Evolutionary conservation across 2,113 vertebrate genomes (phyloP).

Genomic region (Irena cyanogastra): DNA sequence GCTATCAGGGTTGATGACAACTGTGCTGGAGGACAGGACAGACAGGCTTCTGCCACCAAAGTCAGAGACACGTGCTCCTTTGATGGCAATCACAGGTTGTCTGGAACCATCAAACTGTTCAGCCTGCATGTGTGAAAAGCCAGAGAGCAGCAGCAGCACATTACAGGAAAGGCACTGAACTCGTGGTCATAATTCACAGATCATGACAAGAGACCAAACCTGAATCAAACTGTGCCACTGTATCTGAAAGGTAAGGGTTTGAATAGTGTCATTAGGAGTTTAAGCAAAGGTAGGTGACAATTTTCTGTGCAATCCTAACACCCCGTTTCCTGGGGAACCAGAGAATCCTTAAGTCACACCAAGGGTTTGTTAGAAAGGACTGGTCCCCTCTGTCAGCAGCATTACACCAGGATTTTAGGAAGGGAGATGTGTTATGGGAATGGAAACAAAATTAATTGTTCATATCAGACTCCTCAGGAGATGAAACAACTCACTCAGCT

Average conservation of each 20-base stretch:
- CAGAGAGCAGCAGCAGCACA: neutral
- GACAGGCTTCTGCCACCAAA: slow-evolving; percentile 94
- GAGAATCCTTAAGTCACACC: neutral
- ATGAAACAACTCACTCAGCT: neutral
- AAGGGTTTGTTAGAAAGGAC: neutral
- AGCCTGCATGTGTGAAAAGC: slow-evolving; percentile 74
- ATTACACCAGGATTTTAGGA: neutral
- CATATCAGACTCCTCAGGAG: neutral
- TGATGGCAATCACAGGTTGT: slow-evolving; percentile 91
- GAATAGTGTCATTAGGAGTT: neutral
- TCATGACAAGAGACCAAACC: neutral
- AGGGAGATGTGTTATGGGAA: neutral
- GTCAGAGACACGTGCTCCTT: slow-evolving; percentile 91
- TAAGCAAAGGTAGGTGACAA: neutral
- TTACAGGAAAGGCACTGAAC: neutral
- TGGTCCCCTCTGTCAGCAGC: neutral
- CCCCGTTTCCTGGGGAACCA: neutral
- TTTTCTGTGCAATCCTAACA: neutral
- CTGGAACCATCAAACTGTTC: slow-evolving; percentile 91
- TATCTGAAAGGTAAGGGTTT: neutral
- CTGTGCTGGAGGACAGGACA: slow-evolving; percentile 86
- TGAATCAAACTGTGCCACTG: neutral
- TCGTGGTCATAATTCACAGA: neutral
- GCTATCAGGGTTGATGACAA: slow-evolving; percentile 93
- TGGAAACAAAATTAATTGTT: neutral